Base-by-base conservation (phyloP, 1,140 invertebrate species). In the Pseudoatta argentina region DNA sequence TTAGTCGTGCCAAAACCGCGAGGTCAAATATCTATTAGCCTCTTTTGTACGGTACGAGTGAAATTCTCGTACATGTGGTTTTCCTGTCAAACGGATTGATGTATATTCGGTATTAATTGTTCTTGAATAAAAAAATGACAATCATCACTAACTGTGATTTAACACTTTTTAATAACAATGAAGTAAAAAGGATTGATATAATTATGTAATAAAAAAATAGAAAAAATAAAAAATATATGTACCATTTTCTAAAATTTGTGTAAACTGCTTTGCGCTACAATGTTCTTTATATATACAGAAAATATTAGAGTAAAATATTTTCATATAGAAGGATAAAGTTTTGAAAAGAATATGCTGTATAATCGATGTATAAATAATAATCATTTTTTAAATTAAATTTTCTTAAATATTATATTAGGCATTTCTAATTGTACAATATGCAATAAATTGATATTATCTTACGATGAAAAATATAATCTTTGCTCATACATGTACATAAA, bases 11-110 rank as follows among this genome's bases (percentile, higher is more conserved):
- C 72, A 77, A 87, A 87, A 87, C 86, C 72, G 6, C 81, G 53
- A 71, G 82, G 81, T 87, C 82, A 86, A 87, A 87, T 87, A 72
- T 71, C 82, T 66, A 87, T 87, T 86, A 86, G 77, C 86, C 82
- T 85, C 76, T 86, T 86, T 78, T 67, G 34, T 86, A 34, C 44
- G 51, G 24, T 67, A 86, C 14, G 34, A 78, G 51, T 24, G 34
- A 66, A 66, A 44, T 57, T 63, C 63, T 51, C 73, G 30, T 53
- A 24, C 75, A 30, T 61, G 69, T 30, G 77, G 64, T 57, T 81
- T 81, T 69, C 48, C 63, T 34, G 51, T 81, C 21, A 27, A 81
- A 61, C 18, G 55, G 24, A 4, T 83, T 39, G 72, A 63, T 57
- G 10, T 72, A 61, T 61, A 63, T 30, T 18, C 34, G 21, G 3